Conservation (phyloP, 1,140 invertebrate species). For the Eufriesea mexicana region DNA sequence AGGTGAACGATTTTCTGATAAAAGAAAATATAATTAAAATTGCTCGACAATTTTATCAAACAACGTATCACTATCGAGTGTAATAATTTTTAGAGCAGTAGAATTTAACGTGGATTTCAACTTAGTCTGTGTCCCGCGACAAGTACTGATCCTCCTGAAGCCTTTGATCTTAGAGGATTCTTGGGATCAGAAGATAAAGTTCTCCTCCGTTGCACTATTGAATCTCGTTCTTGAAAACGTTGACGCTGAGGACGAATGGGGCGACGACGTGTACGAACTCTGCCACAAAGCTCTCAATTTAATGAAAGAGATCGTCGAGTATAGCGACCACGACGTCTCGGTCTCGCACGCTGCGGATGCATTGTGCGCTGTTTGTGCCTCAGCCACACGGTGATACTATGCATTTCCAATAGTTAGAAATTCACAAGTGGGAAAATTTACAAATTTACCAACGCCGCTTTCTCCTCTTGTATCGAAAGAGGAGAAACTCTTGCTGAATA, state of each 20-base stretch:
- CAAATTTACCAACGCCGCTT: neutral
- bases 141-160: slow-evolving; percentile 39
- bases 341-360: slow-evolving; percentile 4
- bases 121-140: slow-evolving; percentile 13
- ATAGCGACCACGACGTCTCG: slow-evolving; percentile 34
- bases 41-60: neutral
- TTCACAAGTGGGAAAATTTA: neutral
- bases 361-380: slow-evolving; percentile 50
- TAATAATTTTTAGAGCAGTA: slow-evolving; percentile 38
- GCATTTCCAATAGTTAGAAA: neutral
- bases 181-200: slow-evolving; percentile 35
- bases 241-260: neutral
- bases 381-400: slow-evolving; percentile 37
- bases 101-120: slow-evolving; percentile 42
- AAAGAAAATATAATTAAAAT: neutral
- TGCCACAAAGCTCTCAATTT: slow-evolving; percentile 38
- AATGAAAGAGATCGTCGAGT: slow-evolving; percentile 53
- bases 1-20: slow-evolving; percentile 29
- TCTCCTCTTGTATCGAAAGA: neutral
- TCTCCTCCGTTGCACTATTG: slow-evolving; percentile 23
- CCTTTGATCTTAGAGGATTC: slow-evolving; percentile 23
- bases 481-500: neutral
- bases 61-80: neutral
- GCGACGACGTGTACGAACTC: slow-evolving; percentile 30
- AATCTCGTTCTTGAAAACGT: slow-evolving; percentile 44